phyloP scores from a whole-genome alignment of 2,113 vertebrate genomes.

The Mastomys coucha region DNA sequence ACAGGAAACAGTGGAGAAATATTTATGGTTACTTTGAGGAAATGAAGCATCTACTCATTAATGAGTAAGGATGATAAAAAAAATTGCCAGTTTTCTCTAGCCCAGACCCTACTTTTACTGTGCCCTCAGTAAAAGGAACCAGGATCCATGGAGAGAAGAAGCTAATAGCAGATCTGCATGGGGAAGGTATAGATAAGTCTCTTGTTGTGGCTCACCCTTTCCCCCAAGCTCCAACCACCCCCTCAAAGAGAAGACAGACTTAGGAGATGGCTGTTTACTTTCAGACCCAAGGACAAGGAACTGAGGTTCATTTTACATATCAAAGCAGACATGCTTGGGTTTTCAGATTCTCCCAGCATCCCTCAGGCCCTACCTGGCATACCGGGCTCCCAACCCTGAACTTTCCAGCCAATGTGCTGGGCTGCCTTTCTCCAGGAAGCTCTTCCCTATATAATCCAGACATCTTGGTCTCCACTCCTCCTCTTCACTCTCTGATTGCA shows the following conservation, averaged over 20 bases:
- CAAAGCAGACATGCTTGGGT: too few relatives aligned
- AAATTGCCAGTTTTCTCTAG: background rate
- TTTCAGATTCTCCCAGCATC: too few relatives aligned
- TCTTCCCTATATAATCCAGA: too few relatives aligned
- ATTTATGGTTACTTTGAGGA: background rate
- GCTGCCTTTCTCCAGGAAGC: too few relatives aligned
- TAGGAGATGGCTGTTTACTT: background rate
- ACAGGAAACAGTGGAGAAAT: background rate
- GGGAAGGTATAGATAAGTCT: background rate
- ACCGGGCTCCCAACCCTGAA: too few relatives aligned
- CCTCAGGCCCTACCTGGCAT: too few relatives aligned
- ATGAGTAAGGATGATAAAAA: conserved; percentile 29
- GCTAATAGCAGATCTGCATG: background rate
- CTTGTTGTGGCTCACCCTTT: background rate
- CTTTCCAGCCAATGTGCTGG: too few relatives aligned
- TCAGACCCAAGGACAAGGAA: too few relatives aligned
- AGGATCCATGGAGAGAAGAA: background rate
- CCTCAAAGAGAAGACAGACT: background rate
- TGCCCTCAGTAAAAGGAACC: background rate
- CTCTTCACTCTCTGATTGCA: too few relatives aligned
- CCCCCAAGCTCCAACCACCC: background rate
- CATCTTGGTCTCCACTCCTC: too few relatives aligned
- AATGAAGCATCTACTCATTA: background rate
- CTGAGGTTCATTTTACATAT: too few relatives aligned
- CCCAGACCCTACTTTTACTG: conserved; percentile 13